Evolutionary conservation across 2,113 vertebrate species (phyloP).

Genomic region (Spermophilus dauricus): DNA sequence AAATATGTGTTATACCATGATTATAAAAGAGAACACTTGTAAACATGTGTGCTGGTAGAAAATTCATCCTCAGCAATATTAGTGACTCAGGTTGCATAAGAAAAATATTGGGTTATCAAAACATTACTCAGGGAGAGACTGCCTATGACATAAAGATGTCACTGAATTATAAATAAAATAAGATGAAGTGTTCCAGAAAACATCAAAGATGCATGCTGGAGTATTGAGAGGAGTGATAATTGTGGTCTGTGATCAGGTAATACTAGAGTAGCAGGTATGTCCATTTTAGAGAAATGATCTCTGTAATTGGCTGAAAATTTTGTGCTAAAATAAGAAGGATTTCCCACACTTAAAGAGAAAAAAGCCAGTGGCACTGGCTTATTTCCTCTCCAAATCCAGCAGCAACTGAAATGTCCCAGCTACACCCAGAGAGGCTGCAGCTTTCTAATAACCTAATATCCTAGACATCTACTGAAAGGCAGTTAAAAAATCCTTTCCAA

Average conservation of each 20-base stretch:
- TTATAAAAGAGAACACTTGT: neutral
- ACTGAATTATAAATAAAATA: neutral
- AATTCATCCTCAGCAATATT: neutral
- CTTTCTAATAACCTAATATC: neutral
- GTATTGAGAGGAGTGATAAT: neutral
- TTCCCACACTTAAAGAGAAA: neutral
- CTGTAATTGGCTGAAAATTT: neutral
- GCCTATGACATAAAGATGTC: neutral
- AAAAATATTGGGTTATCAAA: neutral
- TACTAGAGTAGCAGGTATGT: neutral
- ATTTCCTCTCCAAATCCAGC: neutral
- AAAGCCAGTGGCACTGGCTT: no score
- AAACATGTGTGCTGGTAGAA: neutral
- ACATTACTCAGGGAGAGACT: neutral
- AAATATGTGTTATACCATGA: neutral
- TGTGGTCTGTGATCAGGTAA: neutral
- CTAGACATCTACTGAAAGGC: neutral
- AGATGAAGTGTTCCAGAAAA: neutral
- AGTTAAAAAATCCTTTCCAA: neutral
- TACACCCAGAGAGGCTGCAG: neutral
- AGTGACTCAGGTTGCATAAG: neutral
- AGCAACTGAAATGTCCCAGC: neutral
- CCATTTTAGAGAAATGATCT: neutral
- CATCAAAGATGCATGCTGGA: neutral
- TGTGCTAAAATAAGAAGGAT: neutral